Conservation (phyloP, 2,797 vertebrate genomes). For the Denticeps clupeoides region DNA sequence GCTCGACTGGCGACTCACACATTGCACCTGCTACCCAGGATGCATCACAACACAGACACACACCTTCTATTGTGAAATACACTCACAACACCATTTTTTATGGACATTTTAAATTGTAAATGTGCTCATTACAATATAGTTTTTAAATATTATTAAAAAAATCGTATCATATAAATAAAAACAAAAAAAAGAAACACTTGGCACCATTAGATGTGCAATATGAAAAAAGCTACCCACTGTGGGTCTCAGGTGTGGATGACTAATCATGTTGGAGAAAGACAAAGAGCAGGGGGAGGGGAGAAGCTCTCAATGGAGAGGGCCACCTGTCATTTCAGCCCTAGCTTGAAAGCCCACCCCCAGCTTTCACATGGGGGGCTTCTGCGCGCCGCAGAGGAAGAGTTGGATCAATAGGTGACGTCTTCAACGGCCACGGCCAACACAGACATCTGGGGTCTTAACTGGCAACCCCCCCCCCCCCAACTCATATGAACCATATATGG, state of each 20-base stretch:
- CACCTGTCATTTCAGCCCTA: conserved; percentile 17
- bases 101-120: conserved; percentile 17
- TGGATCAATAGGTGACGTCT: too few relatives aligned
- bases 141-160: background rate
- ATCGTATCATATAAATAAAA: too few relatives aligned
- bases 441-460: too few relatives aligned
- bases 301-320: too few relatives aligned
- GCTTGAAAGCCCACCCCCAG: background rate
- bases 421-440: too few relatives aligned
- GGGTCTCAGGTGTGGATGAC: conserved; percentile 19
- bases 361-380: too few relatives aligned
- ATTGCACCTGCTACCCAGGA: conserved; percentile 35
- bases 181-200: too few relatives aligned
- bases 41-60: conserved; percentile 8
- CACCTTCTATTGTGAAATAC: too few relatives aligned
- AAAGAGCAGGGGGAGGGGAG: background rate
- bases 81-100: background rate
- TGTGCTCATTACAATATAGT: conserved; percentile 12
- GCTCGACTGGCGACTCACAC: conserved; percentile 31
- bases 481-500: too few relatives aligned
- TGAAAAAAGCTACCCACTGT: background rate
- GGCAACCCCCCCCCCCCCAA: too few relatives aligned
- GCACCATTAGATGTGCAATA: background rate
- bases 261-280: conserved; percentile 10
- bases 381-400: too few relatives aligned